phyloP scores from a whole-genome alignment of 1,140 invertebrate genomes.

The Formica exsecta region DNA sequence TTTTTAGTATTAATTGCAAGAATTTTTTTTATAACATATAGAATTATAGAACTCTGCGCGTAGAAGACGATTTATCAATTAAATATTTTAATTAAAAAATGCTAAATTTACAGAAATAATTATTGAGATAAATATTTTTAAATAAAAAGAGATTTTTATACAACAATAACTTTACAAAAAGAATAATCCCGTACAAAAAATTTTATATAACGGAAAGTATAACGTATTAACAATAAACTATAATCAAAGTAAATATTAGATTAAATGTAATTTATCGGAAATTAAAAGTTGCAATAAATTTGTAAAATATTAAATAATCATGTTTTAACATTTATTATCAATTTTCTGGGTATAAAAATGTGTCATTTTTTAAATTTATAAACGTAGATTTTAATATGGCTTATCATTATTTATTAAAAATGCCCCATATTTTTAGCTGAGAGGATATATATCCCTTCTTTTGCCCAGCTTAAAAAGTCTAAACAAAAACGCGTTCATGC shows the following conservation, averaged over 20 bases:
- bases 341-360: background rate
- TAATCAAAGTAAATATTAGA: background rate
- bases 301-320: conserved; percentile 9
- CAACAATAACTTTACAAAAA: background rate
- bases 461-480: conserved; percentile 5
- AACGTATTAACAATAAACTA: background rate
- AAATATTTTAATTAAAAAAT: background rate
- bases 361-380: background rate
- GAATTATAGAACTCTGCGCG: background rate
- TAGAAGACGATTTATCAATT: background rate
- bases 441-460: background rate
- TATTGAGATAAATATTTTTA: background rate
- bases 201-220: background rate
- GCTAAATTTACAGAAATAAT: background rate
- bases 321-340: background rate
- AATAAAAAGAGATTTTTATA: background rate
- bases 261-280: background rate
- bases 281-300: background rate
- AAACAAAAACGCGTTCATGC: conserved; percentile 47
- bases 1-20: conserved; percentile 9
- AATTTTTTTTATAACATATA: background rate
- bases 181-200: background rate
- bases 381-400: background rate
- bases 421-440: background rate
- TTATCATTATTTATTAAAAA: conserved; percentile 27